Conservation (phyloP, 2,888 invertebrate genomes). For the Augiades crinisus region DNA sequence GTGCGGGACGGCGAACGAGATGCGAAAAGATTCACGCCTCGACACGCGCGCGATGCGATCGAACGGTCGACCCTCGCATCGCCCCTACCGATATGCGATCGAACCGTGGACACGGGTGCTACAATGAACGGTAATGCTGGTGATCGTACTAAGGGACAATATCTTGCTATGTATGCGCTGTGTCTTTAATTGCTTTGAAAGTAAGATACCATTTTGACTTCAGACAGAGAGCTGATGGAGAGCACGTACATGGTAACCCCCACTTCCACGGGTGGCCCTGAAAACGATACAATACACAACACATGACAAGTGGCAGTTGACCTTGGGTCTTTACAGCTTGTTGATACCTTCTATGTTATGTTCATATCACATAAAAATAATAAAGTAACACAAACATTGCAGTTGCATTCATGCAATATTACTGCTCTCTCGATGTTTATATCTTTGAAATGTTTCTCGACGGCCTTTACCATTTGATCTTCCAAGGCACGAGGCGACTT, state of each 20-base stretch:
- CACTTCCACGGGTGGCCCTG: constrained; percentile 91
- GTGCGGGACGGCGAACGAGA: constrained; percentile 39
- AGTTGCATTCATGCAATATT: background rate
- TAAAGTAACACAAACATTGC: background rate
- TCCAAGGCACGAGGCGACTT: background rate
- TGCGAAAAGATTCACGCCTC: constrained; percentile 33
- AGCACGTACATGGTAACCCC: constrained; percentile 93
- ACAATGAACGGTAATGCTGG: constrained; percentile 78
- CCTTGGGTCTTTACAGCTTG: background rate
- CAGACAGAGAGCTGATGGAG: constrained; percentile 92
- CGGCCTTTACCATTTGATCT: background rate
- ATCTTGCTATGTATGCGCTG: constrained; percentile 74
- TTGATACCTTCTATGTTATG: background rate
- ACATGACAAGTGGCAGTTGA: constrained; percentile 35
- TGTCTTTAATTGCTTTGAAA: constrained; percentile 70
- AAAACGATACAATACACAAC: constrained; percentile 75
- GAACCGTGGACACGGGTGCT: constrained; percentile 79
- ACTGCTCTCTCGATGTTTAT: background rate
- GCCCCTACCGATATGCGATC: constrained; percentile 54
- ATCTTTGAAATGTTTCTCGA: background rate
- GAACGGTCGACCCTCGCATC: constrained; percentile 37
- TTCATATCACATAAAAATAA: background rate
- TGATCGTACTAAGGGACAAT: constrained; percentile 71
- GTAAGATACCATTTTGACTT: constrained; percentile 87
- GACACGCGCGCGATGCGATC: constrained; percentile 33